Conservation (phyloP, 2,113 vertebrate genomes). For the Coreoperca whiteheadi region DNA sequence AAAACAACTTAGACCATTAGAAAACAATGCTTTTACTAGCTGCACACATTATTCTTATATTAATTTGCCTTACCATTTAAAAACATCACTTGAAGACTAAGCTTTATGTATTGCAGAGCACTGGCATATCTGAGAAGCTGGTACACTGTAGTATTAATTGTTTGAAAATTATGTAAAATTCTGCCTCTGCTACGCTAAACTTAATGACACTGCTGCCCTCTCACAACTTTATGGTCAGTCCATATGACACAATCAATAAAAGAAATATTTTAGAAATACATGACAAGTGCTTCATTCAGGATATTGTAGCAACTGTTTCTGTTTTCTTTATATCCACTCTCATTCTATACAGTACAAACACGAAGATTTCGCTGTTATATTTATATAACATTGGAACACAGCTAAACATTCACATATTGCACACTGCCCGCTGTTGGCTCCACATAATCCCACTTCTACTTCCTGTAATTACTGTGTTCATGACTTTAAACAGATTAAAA, state of each 20-base stretch:
- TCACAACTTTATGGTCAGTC: slow-evolving; percentile 8
- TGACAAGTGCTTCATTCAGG: slow-evolving; percentile 28
- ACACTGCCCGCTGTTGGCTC: slow-evolving; percentile 49
- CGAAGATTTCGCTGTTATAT: slow-evolving; percentile 25
- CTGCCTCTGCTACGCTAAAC: slow-evolving; percentile 27
- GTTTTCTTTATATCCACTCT: slow-evolving; percentile 23
- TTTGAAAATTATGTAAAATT: slow-evolving; percentile 24
- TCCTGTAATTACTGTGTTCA: neutral
- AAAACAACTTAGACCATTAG: slow-evolving; percentile 21
- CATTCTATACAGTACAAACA: slow-evolving; percentile 45
- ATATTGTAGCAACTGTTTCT: slow-evolving; percentile 12
- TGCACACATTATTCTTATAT: slow-evolving; percentile 36
- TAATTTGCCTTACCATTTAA: slow-evolving; percentile 31
- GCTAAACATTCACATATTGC: slow-evolving; percentile 63
- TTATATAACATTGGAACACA: slow-evolving; percentile 36
- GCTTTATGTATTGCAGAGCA: slow-evolving; percentile 27
- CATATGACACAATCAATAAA: slow-evolving; percentile 22
- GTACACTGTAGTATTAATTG: slow-evolving; percentile 1
- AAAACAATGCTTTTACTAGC: slow-evolving; percentile 44
- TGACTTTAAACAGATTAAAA: slow-evolving; percentile 17
- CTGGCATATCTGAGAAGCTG: slow-evolving; percentile 35
- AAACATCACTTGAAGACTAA: slow-evolving; percentile 38
- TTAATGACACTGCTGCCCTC: neutral
- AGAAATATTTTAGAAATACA: slow-evolving; percentile 23
- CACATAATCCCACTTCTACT: slow-evolving; percentile 9